These are phyloP conservation scores for Amphibalanus amphitrite DNA, from an alignment of 1,140 invertebrate genomes.

Conservation along the genomic window DNA sequence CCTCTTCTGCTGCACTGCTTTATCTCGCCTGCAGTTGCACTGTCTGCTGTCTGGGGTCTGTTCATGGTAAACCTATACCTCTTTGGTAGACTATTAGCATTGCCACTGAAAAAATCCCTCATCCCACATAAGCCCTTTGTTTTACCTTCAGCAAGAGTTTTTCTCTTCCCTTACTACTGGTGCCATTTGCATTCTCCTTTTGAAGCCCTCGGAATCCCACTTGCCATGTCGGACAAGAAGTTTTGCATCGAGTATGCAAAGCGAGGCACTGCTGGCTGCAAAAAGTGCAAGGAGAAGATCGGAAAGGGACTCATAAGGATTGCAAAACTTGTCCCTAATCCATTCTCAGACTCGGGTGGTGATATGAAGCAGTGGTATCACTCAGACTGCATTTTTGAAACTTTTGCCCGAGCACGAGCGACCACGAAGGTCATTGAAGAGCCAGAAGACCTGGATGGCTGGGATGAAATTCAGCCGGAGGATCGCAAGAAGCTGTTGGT, in stretches of 20 bases:
- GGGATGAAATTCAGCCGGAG: constrained; percentile 42
- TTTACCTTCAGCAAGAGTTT: no score
- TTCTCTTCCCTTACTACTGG: no score
- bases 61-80: no score
- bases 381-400: constrained; percentile 57
- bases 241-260: constrained; percentile 60
- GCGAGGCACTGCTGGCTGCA: constrained; percentile 59
- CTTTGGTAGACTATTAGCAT: no score
- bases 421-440: constrained; percentile 64
- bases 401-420: constrained; percentile 53
- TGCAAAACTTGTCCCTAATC: constrained; percentile 48
- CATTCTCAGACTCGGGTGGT: constrained; percentile 50
- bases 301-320: constrained; percentile 39
- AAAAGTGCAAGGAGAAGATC: constrained; percentile 67
- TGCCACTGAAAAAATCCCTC: no score
- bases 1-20: no score
- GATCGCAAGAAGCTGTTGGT: constrained; percentile 44
- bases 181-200: no score
- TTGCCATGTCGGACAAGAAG: neutral
- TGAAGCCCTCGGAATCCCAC: no score
- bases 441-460: constrained; percentile 53
- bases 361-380: constrained; percentile 78
- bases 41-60: no score
- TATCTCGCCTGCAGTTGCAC: no score
- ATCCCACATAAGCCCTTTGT: no score